phyloP scores from a whole-genome alignment of 2,113 vertebrate genomes.

The Corvus cornix region DNA sequence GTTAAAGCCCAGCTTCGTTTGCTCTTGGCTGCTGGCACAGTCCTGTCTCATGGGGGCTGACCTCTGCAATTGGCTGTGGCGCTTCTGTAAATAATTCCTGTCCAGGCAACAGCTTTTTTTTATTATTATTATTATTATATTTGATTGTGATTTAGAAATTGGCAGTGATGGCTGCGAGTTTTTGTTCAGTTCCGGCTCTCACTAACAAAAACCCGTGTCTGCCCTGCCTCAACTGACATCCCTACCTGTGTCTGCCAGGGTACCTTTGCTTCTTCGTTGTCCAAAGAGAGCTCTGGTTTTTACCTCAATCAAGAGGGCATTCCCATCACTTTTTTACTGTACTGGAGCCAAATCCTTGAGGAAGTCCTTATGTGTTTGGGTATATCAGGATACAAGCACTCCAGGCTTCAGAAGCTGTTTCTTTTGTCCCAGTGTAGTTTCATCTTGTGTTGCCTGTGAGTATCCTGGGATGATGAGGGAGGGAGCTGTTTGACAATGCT shows the following conservation, averaged over 20 bases:
- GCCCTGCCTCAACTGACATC: neutral
- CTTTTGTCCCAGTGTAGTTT: neutral
- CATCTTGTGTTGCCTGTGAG: neutral
- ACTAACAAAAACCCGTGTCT: rapidly evolving
- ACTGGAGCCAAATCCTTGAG: neutral
- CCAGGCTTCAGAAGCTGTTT: neutral
- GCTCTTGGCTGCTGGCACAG: neutral
- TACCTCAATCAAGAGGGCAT: neutral
- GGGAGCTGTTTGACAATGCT: neutral
- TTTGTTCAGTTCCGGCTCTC: neutral
- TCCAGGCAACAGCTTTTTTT: neutral
- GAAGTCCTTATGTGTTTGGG: neutral
- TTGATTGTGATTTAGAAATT: neutral
- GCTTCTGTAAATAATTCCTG: neutral
- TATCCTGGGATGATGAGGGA: neutral
- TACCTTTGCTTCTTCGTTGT: neutral
- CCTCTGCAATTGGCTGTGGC: neutral
- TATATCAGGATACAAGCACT: neutral
- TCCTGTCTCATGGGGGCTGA: neutral
- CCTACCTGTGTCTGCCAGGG: neutral
- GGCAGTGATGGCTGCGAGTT: neutral
- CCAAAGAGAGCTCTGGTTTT: neutral
- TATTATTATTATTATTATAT: neutral
- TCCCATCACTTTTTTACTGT: neutral
- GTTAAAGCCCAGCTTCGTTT: rapidly evolving